phyloP scores from a whole-genome alignment of 2,888 invertebrate genomes.

The Allophyes oxyacanthae region DNA sequence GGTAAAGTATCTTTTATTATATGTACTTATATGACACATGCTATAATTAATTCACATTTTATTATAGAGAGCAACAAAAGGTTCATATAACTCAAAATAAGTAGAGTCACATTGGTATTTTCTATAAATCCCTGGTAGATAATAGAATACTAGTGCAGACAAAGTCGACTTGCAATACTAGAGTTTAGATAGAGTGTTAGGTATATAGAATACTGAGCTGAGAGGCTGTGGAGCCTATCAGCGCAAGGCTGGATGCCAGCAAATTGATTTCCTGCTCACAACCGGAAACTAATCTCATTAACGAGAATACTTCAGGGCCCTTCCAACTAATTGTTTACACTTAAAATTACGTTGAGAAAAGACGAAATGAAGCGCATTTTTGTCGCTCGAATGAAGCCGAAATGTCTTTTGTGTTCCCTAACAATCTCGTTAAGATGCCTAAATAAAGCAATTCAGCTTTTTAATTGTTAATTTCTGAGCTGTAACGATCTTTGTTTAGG shows the following conservation, averaged over 20 bases:
- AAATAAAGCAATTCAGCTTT: conserved; percentile 78
- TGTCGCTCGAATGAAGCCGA: conserved; percentile 44
- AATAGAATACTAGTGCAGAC: conserved; percentile 6
- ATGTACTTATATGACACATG: neutral
- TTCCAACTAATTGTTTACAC: conserved; percentile 52
- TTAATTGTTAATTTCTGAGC: conserved; percentile 75
- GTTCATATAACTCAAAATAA: too few species aligned
- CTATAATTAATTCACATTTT: too few species aligned
- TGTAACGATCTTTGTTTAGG: conserved; percentile 78
- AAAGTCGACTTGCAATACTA: conserved; percentile 22
- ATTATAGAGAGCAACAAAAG: too few species aligned
- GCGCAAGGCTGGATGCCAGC: conserved; percentile 67
- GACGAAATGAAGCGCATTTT: conserved; percentile 52
- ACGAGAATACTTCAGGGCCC: conserved; percentile 54
- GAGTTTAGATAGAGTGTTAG: conserved; percentile 24
- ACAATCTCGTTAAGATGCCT: conserved; percentile 65
- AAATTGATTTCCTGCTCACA: conserved; percentile 73
- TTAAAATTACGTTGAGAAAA: conserved; percentile 49
- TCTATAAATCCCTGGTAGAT: too few species aligned
- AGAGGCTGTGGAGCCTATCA: conserved; percentile 26
- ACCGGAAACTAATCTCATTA: conserved; percentile 64
- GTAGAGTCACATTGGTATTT: too few species aligned
- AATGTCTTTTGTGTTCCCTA: conserved; percentile 59
- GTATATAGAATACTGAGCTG: conserved; percentile 27
- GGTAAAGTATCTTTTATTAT: neutral